Base-by-base conservation (phyloP, 2,888 invertebrate species). In the Drosophila lutescens region DNA sequence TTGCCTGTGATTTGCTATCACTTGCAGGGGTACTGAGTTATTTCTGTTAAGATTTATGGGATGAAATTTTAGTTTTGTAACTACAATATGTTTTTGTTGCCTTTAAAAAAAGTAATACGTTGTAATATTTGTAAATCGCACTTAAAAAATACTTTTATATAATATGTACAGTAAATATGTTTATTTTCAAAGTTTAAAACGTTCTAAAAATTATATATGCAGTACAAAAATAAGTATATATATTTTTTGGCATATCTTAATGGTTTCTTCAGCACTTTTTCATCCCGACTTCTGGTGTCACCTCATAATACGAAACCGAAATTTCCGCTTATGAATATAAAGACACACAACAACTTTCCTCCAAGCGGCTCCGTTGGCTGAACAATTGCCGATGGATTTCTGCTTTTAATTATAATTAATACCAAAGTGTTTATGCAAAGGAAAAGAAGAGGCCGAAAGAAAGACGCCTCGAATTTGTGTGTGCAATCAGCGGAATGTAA, bases 401-500 rank as follows among this genome's bases (percentile, higher is more conserved):
- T 15, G 54, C 61, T 71, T 71, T 71, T 71, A 71, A 62, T 71
- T 71, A 66, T 47, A 34, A 8, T 49, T 49, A 34, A 34, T 49
- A 46, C 44, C 60, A 61, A 57, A 43, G 57, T 54, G 53, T 69
- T 69, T 72, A 71, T 72, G 71, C 71, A 63, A 53, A 55, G 58
- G 51, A 10, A 68, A 47, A 34, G 38, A 60, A 50, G 23, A 44
- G 43, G 34, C 54, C 20, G 20, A 53, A 50, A 44, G 54, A 61
- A 55, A 71, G 74, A 54, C 62, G 59, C 66, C 70, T 61, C 51
- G 56, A 63, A 65, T 74, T 72, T 72, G 74, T 73, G 71, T 65
- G 71, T 74, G 71, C 71, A 72, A 73, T 71, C 74, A 71, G 34
- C 65, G 71, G 74, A 59, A 67, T 70, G 62, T 67, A 68, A 59